phyloP scores from a whole-genome alignment of 2,888 invertebrate genomes.

The Drosophila subquinaria region DNA sequence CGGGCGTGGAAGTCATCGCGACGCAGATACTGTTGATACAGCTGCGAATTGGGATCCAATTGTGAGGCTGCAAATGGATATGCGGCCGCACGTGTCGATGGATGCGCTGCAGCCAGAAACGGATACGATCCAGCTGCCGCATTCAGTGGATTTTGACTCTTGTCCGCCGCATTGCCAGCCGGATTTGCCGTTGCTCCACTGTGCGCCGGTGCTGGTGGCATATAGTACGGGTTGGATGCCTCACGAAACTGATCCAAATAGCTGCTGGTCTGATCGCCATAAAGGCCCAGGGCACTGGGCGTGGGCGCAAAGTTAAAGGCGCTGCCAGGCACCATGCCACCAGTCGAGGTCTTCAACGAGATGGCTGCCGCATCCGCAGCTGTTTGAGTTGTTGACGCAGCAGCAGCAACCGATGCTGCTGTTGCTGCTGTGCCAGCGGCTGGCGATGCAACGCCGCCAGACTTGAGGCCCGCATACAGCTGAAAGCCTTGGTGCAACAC shows the following conservation, averaged over 20 bases:
- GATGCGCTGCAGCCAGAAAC: conserved; percentile 88
- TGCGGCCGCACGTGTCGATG: conserved; percentile 86
- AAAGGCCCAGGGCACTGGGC: conserved; percentile 86
- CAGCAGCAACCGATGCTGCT: conserved; percentile 67
- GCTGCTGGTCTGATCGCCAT: conserved; percentile 86
- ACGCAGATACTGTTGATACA: conserved; percentile 91
- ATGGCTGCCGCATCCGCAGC: conserved; percentile 86
- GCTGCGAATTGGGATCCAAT: conserved; percentile 88
- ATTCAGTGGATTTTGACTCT: conserved; percentile 85
- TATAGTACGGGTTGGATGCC: conserved; percentile 88
- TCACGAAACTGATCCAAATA: conserved; percentile 90
- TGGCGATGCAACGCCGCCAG: conserved; percentile 81
- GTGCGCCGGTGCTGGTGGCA: conserved; percentile 86
- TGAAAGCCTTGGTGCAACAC: conserved; percentile 87
- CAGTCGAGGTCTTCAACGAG: conserved; percentile 88
- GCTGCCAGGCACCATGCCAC: conserved; percentile 91
- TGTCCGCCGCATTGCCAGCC: conserved; percentile 74
- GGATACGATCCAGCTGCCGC: conserved; percentile 86
- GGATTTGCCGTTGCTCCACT: conserved; percentile 74
- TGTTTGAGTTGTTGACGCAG: conserved; percentile 54
- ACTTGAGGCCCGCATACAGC: conserved; percentile 87
- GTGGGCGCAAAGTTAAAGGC: conserved; percentile 94
- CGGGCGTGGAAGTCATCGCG: conserved; percentile 89
- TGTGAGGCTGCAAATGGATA: conserved; percentile 86
- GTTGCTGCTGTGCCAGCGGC: conserved; percentile 51